Conservation (phyloP, 92 coral and sea anemone genomes). For the Zoanthus sociatus region DNA sequence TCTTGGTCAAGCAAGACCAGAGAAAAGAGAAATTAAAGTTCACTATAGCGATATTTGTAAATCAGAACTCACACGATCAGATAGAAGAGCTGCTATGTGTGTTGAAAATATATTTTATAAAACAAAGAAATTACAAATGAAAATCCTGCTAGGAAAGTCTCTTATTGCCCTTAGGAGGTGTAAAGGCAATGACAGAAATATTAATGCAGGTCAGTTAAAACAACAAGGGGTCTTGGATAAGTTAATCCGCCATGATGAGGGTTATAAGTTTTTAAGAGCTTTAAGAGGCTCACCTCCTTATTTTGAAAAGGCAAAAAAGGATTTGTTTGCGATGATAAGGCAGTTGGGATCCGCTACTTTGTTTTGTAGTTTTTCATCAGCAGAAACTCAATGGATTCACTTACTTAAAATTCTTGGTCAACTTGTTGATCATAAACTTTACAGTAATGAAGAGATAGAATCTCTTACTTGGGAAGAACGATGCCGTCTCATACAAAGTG, state of each 20-base stretch:
- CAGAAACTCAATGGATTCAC: slow-evolving; percentile 33
- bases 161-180: not conserved
- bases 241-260: not conserved
- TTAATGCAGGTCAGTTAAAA: slow-evolving; percentile 27
- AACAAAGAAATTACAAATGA: slow-evolving; percentile 43
- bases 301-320: slow-evolving; percentile 17
- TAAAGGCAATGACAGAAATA: slow-evolving; percentile 12
- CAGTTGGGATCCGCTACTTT: slow-evolving; percentile 9
- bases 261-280: not conserved
- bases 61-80: slow-evolving; percentile 29
- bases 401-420: slow-evolving; percentile 32
- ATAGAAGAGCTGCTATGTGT: slow-evolving; percentile 20
- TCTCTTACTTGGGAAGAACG: slow-evolving; percentile 33
- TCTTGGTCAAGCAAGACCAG: too few relatives aligned
- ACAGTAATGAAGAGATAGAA: slow-evolving; percentile 36
- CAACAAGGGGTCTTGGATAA: not conserved
- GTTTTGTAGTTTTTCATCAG: slow-evolving; percentile 11
- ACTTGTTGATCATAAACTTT: slow-evolving; percentile 25
- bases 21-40: too few relatives aligned
- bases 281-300: slow-evolving; percentile 37
- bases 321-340: slow-evolving; percentile 41
- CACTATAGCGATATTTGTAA: slow-evolving; percentile 3
- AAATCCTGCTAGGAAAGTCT: slow-evolving; percentile 4
- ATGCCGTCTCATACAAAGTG: not conserved
- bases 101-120: slow-evolving; percentile 29